Evolutionary conservation across 1,140 invertebrate species (phyloP), one percentile per base, ranked within the genome.

Genomic region (Drosophila nikananu): DNA sequence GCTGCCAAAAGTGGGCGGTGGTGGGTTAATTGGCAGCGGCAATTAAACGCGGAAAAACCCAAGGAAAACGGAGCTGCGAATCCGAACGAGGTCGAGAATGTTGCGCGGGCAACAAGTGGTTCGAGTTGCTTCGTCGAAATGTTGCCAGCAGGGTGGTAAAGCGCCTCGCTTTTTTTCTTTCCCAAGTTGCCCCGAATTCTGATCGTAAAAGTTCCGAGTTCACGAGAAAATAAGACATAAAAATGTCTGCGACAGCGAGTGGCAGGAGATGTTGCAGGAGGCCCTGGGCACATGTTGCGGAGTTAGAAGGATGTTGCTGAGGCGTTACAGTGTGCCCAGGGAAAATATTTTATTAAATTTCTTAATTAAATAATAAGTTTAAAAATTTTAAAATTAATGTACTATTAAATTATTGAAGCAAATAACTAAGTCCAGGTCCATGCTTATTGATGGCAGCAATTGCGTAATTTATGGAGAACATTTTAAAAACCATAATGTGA

Each of bases 31-130:
- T 64, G 73, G 51, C 63, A 74, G 27, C 58, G 27, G 49, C 44
- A 66, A 77, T 58, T 83, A 70, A 39, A 21, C 51, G 21, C 35
- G n/a, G 49, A 35, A 30, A 25, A 37, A 10, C 39, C 55, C 41
- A 54, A 27, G 32, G 39, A 35, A 49, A 55, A 13, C 30, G 49
- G 25, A 55, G 35, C 61, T 21, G 23, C 10, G 10, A 35, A 51
- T 62, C 21, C 23, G 5, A 23, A 27, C 21, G 25, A 35, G 32
- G 9, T 23, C 54, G 54, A 64, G 62, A 73, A 79, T 70, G n/a
- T 68, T 21, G 67, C 67, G 13, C 15, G 46, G 63, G 63, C 86
- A 89, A 89, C 84, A 87, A 87, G 83, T 87, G 84, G 67, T 46
- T n/a, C 17, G 5, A 41, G 41, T 19, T 21, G 35, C 17, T 27